These are phyloP conservation scores for Neodiprion fabricii DNA, from an alignment of 1,140 invertebrate species.

Conservation along the genomic window DNA sequence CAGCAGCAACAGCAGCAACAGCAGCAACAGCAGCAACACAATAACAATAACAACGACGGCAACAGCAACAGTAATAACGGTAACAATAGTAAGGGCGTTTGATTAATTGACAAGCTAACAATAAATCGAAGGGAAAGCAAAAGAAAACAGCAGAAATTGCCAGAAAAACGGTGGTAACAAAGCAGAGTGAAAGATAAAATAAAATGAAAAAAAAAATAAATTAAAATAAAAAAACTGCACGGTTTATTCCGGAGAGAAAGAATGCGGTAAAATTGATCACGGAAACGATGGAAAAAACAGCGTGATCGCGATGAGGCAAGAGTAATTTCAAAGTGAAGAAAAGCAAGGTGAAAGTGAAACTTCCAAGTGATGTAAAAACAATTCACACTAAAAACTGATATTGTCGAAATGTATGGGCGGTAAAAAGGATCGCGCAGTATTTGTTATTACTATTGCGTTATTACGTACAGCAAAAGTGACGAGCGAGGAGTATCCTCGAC, in stretches of 20 bases:
- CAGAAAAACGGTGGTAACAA: neutral
- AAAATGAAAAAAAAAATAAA: neutral
- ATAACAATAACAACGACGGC: no score
- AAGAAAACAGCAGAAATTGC: neutral
- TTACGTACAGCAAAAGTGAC: neutral
- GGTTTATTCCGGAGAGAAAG: neutral
- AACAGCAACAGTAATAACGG: no score
- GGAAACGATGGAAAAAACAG: neutral
- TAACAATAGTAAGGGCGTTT: no score
- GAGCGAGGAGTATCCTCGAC: conserved; percentile 22
- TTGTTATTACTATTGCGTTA: no score
- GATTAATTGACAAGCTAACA: neutral
- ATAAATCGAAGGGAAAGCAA: neutral
- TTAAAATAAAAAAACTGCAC: neutral
- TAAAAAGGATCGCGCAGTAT: no score
- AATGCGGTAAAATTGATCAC: no score
- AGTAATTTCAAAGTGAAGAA: neutral
- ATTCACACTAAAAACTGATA: neutral
- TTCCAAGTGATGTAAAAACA: conserved; percentile 3
- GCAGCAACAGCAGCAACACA: no score
- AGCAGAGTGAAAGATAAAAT: neutral
- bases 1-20: no score
- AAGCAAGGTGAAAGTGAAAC: neutral
- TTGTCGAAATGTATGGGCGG: neutral
- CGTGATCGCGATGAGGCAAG: neutral